A percentile compares a stretch with the other conserved stretches of the same genome.
Conservation (phyloP, 2,113 vertebrate genomes). For the Solea solea region DNA sequence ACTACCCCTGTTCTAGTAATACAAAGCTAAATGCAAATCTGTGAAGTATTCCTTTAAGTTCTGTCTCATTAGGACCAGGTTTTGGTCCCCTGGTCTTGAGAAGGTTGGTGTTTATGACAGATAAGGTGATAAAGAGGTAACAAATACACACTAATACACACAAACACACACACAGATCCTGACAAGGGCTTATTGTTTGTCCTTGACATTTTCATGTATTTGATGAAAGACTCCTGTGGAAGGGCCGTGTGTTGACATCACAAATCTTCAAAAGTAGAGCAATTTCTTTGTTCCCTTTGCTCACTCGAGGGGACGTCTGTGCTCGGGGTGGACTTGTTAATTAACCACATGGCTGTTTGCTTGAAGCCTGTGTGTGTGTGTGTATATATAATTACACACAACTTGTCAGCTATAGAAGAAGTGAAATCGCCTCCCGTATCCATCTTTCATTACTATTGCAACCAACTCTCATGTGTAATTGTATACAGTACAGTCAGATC, state of each 20-base stretch:
- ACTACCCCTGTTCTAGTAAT: no score
- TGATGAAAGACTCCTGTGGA: constrained; percentile 64
- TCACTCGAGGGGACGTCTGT: constrained; percentile 51
- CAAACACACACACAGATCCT: constrained; percentile 18
- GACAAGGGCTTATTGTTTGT: constrained; percentile 54
- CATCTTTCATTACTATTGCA: constrained; percentile 29
- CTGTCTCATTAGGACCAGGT: no score
- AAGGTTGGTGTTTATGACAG: no score
- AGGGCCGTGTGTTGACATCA: constrained; percentile 60
- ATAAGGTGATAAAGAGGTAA: not conserved
- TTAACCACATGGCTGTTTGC: constrained; percentile 55
- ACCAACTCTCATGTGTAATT: constrained; percentile 3
- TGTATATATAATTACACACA: constrained; percentile 22
- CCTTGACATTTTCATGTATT: constrained; percentile 66
- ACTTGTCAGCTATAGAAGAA: constrained; percentile 28
- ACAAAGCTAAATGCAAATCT: no score
- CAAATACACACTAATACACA: not conserved
- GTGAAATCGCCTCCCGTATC: constrained; percentile 13
- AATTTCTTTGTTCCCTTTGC: constrained; percentile 57
- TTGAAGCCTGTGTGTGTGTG: constrained; percentile 35
- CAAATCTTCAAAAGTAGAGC: constrained; percentile 61
- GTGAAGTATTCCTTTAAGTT: no score
- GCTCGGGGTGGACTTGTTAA: constrained; percentile 61
- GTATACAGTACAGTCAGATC: constrained; percentile 1
- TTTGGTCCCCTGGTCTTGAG: no score